Evolutionary conservation across 2,888 invertebrate genomes (phyloP).

Genomic region (Drosophila parthenogenetica): DNA sequence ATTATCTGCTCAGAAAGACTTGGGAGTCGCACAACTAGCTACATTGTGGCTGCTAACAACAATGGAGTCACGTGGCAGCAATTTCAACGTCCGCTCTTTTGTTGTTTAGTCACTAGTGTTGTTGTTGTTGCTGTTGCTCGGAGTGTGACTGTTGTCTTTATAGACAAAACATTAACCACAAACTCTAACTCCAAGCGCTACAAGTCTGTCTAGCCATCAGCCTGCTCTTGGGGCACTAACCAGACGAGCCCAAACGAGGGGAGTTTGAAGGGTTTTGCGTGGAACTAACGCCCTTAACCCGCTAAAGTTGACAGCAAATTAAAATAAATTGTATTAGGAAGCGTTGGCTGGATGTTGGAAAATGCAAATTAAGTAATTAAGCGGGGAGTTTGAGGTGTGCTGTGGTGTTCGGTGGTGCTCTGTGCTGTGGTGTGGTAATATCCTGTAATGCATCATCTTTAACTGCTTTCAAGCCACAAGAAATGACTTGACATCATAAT

Average conservation of each 20-base stretch:
- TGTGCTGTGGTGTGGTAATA: background rate
- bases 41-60: slow-evolving; percentile 59
- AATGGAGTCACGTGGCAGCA: slow-evolving; percentile 85
- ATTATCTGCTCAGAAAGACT: slow-evolving; percentile 64
- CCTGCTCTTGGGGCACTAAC: slow-evolving; percentile 38
- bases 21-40: slow-evolving; percentile 28
- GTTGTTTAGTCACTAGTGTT: slow-evolving; percentile 23
- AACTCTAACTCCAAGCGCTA: slow-evolving; percentile 33
- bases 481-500: slow-evolving; percentile 1
- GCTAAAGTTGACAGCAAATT: slow-evolving; percentile 49
- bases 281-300: background rate
- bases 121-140: slow-evolving; percentile 20
- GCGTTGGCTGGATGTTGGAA: slow-evolving; percentile 41
- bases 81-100: slow-evolving; percentile 82
- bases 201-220: slow-evolving; percentile 24
- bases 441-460: slow-evolving; percentile 28
- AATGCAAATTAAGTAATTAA: slow-evolving; percentile 84
- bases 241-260: background rate
- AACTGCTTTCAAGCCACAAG: slow-evolving; percentile 15
- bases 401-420: no score
- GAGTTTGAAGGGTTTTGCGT: background rate
- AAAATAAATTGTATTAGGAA: slow-evolving; percentile 74
- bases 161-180: slow-evolving; percentile 66
- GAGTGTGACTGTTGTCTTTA: slow-evolving; percentile 53
- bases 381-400: slow-evolving; percentile 7